Conservation (phyloP, 1,140 invertebrate species). For the Aethina tumida region DNA sequence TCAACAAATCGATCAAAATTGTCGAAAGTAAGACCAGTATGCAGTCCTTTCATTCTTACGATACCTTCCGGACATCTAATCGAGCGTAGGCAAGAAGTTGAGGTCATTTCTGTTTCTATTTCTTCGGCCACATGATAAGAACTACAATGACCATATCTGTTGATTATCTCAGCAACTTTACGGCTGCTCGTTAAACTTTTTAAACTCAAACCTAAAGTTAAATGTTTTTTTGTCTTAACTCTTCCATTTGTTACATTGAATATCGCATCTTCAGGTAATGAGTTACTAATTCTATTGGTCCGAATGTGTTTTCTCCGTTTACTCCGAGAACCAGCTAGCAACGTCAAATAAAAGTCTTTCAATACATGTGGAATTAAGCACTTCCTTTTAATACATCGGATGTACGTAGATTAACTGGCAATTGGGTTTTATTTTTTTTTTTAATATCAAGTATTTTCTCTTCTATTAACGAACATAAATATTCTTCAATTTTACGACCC, state of each 20-base stretch:
- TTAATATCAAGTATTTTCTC: constrained; percentile 7
- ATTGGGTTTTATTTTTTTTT: constrained; percentile 6
- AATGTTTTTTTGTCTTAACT: constrained; percentile 26
- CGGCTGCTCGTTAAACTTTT: constrained; percentile 29
- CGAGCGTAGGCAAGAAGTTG: constrained; percentile 10
- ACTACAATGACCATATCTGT: constrained; percentile 31
- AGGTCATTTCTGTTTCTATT: constrained; percentile 31
- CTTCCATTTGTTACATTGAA: constrained; percentile 19
- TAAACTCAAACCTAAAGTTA: constrained; percentile 26
- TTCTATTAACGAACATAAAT: constrained; percentile 3
- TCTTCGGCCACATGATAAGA: constrained; percentile 31
- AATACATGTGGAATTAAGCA: constrained; percentile 8
- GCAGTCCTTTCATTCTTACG: constrained; percentile 8
- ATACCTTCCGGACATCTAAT: constrained; percentile 25
- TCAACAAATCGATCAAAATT: constrained; percentile 39
- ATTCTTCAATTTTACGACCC: constrained; percentile 4
- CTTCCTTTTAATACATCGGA: constrained; percentile 10
- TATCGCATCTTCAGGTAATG: constrained; percentile 19
- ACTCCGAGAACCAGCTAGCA: constrained; percentile 8
- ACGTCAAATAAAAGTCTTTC: constrained; percentile 9
- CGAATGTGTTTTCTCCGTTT: constrained; percentile 6
- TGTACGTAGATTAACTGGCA: constrained; percentile 8
- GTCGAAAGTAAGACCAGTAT: constrained; percentile 36
- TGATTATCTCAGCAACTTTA: constrained; percentile 30
- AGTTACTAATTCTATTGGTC: constrained; percentile 7